Evolutionary conservation across 2,888 invertebrate species (phyloP).

Genomic region (Bibio marci): DNA sequence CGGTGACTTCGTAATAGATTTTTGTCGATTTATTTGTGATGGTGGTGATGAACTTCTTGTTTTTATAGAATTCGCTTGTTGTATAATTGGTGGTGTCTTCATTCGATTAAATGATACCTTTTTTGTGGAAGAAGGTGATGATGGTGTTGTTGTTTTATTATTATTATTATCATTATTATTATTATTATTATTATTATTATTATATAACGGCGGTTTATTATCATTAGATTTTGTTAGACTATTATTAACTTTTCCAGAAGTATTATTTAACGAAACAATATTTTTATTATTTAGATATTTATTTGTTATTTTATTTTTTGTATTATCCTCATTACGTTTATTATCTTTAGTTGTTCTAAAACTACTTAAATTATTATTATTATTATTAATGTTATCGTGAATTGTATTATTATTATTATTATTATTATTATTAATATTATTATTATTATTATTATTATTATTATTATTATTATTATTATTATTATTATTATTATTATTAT

Average conservation of each 20-base stretch:
- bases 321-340: neutral
- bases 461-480: constrained; percentile 4
- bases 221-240: constrained; percentile 13
- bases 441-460: neutral
- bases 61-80: constrained; percentile 7
- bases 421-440: neutral
- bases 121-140: neutral
- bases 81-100: constrained; percentile 12
- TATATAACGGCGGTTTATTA: constrained; percentile 6
- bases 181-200: too few species aligned
- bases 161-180: too few species aligned
- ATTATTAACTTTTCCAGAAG: too few species aligned
- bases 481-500: neutral
- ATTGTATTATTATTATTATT: neutral
- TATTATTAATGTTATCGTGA: too few species aligned
- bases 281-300: too few species aligned
- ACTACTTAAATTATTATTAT: constrained; percentile 5
- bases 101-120: constrained; percentile 1
- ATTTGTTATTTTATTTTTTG: neutral
- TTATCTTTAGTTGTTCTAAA: neutral
- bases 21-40: neutral
- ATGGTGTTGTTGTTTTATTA: neutral
- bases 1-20: constrained; percentile 1
- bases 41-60: constrained; percentile 13
- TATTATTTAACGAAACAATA: too few species aligned